Base-by-base conservation (phyloP, 1,140 invertebrate genomes). In the Sarcophaga peregrina region DNA sequence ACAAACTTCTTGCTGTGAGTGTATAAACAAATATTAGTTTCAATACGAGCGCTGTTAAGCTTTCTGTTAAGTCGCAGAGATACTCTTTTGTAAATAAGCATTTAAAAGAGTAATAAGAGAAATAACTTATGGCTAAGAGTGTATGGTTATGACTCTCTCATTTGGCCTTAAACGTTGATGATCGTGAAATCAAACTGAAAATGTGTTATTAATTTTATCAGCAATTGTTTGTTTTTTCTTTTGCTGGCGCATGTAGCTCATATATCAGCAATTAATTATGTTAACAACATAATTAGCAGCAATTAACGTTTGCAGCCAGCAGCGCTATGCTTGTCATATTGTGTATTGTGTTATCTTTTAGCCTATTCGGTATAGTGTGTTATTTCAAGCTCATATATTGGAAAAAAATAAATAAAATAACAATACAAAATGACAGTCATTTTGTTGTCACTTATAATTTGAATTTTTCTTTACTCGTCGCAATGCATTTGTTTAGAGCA, bases 271-370 rank as follows among this genome's bases (percentile, higher is more conserved):
- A n/a, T n/a, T 58, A 13, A 52, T 15, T 68, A 20, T 68, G 17
- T 68, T 68, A 68, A 68, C 62, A 68, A 68, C 62, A 68, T 68
- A 25, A 68, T 68, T 20, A 20, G n/a, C 62, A 25, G 20, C 62
- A 68, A 68, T 68, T 68, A 68, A 68, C 50, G 25, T 37, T 37
- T 37, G 4, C 25, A 37, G 25, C 25, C 25, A 37, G 25, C 25
- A 37, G 25, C 25, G 25, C 25, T 37, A 4, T 37, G 25, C 25
- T 2, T 37, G 25, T 37, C 25, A 37, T 37, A 37, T 37, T 37
- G 25, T 37, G 25, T 37, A 37, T 37, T 37, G 25, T 37, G 25
- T 37, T 37, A 37, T 37, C 25, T 37, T 37, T 37, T 37, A 37
- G 4, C 25, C n/a, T n/a, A n/a, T n/a, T 37, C 25, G 25, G 1